These are phyloP conservation scores for Dyspetes luteomarginatus DNA, from an alignment of 2,888 invertebrate species.

Conservation along the genomic window DNA sequence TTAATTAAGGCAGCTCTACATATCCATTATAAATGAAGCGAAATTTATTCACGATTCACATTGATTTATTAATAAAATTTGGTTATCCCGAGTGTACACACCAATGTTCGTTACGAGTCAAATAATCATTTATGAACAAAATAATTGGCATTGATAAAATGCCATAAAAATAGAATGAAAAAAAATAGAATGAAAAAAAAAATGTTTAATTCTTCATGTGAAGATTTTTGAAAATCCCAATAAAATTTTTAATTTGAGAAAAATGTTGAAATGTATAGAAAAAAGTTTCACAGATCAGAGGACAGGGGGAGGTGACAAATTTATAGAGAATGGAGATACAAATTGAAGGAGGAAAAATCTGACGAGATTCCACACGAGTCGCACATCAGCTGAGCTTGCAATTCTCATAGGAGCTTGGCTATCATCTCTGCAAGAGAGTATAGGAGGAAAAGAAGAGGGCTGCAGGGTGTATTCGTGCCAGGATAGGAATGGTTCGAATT, in stretches of 20 bases:
- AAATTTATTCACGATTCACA: no score
- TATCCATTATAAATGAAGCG: no score
- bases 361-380: not conserved
- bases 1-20: no score
- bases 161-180: not conserved
- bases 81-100: no score
- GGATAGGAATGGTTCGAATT: conserved; percentile 60
- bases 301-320: not conserved
- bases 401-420: not conserved
- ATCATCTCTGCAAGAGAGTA: not conserved
- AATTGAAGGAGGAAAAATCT: not conserved
- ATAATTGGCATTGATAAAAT: no score
- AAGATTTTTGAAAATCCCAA: no score
- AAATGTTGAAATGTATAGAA: not conserved
- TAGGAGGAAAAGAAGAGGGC: not conserved
- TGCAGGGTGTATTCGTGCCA: conserved; percentile 33
- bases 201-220: not conserved
- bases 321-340: not conserved
- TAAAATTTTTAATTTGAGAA: not conserved
- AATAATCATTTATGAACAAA: not conserved
- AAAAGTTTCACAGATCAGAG: not conserved
- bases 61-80: no score
- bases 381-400: not conserved
- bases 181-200: not conserved
- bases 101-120: no score